Percentiles rank a stretch among this genome's conserved stretches.
Conservation (phyloP, 1,140 invertebrate species). For the Caenorhabditis inopinata region DNA sequence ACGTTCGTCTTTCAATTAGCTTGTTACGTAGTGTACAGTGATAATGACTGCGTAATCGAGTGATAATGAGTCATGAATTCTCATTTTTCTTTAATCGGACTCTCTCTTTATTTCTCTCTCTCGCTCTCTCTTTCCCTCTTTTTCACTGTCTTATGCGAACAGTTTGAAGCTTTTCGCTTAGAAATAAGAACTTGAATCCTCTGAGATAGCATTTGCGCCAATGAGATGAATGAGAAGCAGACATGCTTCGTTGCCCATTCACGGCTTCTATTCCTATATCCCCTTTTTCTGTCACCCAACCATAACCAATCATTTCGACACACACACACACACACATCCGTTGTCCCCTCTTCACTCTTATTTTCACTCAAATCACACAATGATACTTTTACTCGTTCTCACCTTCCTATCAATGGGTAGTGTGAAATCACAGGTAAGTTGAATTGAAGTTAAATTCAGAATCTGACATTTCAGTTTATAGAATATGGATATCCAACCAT, state of each 20-base stretch:
- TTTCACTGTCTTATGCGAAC: too few relatives aligned
- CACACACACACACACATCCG: not conserved
- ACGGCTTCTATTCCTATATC: too few relatives aligned
- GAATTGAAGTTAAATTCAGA: too few relatives aligned
- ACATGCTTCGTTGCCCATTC: slow-evolving; percentile 28
- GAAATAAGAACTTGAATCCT: slow-evolving; percentile 9
- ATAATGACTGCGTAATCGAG: too few relatives aligned
- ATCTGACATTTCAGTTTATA: slow-evolving; percentile 2
- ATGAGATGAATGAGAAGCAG: not conserved
- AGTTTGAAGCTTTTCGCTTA: not conserved
- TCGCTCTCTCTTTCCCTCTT: too few relatives aligned
- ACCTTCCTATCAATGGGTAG: not conserved
- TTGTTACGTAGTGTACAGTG: too few relatives aligned
- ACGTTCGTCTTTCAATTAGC: too few relatives aligned
- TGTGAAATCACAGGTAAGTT: not conserved
- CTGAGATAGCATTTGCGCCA: not conserved
- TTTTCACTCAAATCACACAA: not conserved
- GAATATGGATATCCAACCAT: slow-evolving; percentile 36
- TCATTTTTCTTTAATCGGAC: too few relatives aligned
- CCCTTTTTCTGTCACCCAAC: not conserved
- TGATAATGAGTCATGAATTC: too few relatives aligned
- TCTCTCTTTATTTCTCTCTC: too few relatives aligned
- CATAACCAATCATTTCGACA: not conserved
- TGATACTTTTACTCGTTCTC: slow-evolving; percentile 15
- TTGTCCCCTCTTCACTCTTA: not conserved